Evolutionary conservation across 2,888 invertebrate species (phyloP), one percentile per base, ranked within the genome.

Genomic region (Ethmia dodecea): DNA sequence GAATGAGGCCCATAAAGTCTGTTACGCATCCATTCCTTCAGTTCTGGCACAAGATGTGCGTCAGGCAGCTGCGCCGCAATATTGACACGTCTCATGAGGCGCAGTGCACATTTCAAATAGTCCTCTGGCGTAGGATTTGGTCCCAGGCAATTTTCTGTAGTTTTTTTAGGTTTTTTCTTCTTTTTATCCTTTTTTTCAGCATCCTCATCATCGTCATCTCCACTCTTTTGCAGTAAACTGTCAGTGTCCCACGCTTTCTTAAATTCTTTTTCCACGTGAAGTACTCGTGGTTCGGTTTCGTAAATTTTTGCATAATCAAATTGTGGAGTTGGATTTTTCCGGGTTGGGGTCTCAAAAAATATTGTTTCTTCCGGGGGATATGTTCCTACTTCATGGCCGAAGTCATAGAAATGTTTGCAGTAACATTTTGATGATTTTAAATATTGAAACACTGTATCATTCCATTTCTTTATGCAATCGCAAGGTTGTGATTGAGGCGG

Each of bases 11-110:
- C 84, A 32, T 67, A 50, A 5, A 83, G 63, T 10, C 84, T 68
- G 3, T 47, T 42, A 8, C 80, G 69, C 83, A 84, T 84, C 84
- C 84, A 84, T 51, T 76, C 81, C 18, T 59, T 63, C 3, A 84
- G 59, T 38, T 80, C 81, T 5, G 84, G 80, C 1, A 64, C 74
- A 14, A 71, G 48, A 37, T 83, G 71, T 11, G 76, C 43, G 27
- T 83, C 81, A 0, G 84, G 84, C 20, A 84, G 49, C 6, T 69
- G 62, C 1, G 84, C 80, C 29, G 83, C 83, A 1, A 75, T 36
- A 46, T 83, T 83, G 1, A 53, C 38, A 0, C 52, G 53, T 25
- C 66, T 55, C 69, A 81, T 61, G 1, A 52, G 47, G 15, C 68
- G 52, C 26, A 84, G 44, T 8, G 77, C 81, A 40, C 77, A 77